These are phyloP conservation scores for Mormyrus iriodes DNA, from an alignment of 2,113 vertebrate genomes.

Conservation along the genomic window DNA sequence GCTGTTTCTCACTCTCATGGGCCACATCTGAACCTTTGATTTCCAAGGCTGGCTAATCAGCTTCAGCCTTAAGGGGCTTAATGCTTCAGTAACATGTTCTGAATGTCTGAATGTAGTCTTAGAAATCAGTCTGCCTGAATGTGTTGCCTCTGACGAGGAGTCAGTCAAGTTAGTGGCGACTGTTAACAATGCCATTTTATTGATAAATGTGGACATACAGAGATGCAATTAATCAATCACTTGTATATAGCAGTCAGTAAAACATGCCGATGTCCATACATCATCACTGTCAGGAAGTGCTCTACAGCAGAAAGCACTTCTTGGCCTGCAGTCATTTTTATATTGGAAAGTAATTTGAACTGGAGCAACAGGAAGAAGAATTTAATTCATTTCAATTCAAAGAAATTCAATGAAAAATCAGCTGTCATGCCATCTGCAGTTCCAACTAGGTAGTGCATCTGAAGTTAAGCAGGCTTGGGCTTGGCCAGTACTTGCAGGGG, in stretches of 20 bases:
- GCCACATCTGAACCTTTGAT: not conserved
- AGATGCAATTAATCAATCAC: not conserved
- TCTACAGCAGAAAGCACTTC: not conserved
- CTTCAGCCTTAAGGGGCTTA: not conserved
- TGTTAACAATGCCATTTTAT: not conserved
- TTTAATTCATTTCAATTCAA: not conserved
- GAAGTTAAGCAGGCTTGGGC: not conserved
- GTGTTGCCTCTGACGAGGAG: not conserved
- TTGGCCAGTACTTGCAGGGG: not conserved
- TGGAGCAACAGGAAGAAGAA: not conserved
- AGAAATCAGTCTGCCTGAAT: not conserved
- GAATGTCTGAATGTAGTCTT: not conserved
- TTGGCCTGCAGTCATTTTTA: not conserved
- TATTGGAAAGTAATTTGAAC: not conserved
- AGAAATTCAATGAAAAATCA: not conserved
- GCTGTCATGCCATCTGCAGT: not conserved
- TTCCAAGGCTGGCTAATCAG: too few species aligned
- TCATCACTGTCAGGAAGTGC: not conserved
- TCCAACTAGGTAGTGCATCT: not conserved
- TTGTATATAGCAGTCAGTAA: not conserved
- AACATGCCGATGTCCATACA: not conserved
- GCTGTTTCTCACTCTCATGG: not conserved
- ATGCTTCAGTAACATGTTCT: not conserved
- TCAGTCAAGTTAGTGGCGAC: not conserved
- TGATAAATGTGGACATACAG: not conserved